phyloP scores from a whole-genome alignment of 1,140 invertebrate species.

The Zaprionus kolodkinae region DNA sequence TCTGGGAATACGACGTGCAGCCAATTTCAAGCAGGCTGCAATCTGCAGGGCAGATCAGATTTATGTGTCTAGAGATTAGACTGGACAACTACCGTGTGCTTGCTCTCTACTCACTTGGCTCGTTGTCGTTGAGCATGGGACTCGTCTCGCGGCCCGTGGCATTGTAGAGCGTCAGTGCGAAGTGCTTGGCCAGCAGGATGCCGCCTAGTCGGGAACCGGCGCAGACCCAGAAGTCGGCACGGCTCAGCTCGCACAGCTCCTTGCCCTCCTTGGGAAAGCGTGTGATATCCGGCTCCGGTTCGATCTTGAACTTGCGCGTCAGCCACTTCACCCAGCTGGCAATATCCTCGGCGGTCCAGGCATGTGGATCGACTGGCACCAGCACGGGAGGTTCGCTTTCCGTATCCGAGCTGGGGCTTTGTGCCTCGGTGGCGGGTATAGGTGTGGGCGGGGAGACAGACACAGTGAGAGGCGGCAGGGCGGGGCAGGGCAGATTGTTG shows the following conservation, averaged over 20 bases:
- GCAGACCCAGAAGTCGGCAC: slow-evolving; percentile 85
- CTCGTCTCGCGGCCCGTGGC: slow-evolving; percentile 85
- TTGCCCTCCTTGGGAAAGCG: slow-evolving; percentile 87
- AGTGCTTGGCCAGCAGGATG: slow-evolving; percentile 85
- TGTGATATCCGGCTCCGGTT: slow-evolving; percentile 84
- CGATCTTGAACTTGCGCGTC: slow-evolving; percentile 86
- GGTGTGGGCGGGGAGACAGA: slow-evolving; percentile 21
- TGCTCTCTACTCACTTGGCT: slow-evolving; percentile 74
- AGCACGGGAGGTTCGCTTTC: slow-evolving; percentile 51
- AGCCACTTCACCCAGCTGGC: slow-evolving; percentile 88
- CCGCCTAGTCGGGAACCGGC: slow-evolving; percentile 84
- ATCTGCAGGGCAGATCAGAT: slow-evolving; percentile 57
- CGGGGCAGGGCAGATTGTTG: not conserved
- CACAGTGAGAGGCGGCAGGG: slow-evolving; percentile 5
- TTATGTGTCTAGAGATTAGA: slow-evolving; percentile 68
- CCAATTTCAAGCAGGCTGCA: slow-evolving; percentile 72
- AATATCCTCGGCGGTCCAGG: slow-evolving; percentile 87
- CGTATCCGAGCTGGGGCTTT: not conserved
- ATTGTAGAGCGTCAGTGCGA: slow-evolving; percentile 84
- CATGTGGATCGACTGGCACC: slow-evolving; percentile 86
- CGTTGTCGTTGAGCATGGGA: slow-evolving; percentile 83
- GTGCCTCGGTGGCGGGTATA: slow-evolving; percentile 1
- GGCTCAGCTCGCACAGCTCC: slow-evolving; percentile 86
- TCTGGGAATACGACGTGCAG: slow-evolving; percentile 70
- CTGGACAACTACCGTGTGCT: not conserved